Base-by-base conservation (phyloP, 2,113 vertebrate genomes). In the Brachirus orientalis region DNA sequence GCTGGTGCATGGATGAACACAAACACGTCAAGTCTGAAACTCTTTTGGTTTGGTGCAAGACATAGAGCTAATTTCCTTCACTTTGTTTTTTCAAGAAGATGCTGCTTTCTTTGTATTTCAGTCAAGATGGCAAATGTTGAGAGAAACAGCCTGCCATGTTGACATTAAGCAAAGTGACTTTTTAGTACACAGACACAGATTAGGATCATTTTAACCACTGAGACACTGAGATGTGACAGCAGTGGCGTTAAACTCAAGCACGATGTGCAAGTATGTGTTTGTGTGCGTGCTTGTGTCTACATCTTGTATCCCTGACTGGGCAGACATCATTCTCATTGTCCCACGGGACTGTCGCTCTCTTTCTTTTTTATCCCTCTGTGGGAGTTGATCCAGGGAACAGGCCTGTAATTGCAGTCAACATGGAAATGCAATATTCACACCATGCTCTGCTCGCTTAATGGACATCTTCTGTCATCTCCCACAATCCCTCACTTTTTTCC, bases 401-500 rank as follows among this genome's bases (percentile, higher is more conserved):
- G 64, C 62, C 76, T 79, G 60, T 86, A 82, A 89, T 80, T 79
- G 72, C 54, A 10, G 75, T 85, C 77, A 87, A 87, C 61, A 71
- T 22, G 47, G 78, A 86, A 86, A 84, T 77, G 77, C 80, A 80
- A 85, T 83, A 89, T 85, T 86, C 72, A 80, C 74, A 69, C 68
- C 70, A 83, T 4, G 53, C 65, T 73, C 55, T 0, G 20, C 57
- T 59, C 35, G 6, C 78, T 63, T 80, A 83, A 88, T 86, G 84
- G 86, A 85, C 64, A 79, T 72, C 81, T 88, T 80, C 74, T 90
- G 75, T 84, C 70, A 55, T 82, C 80, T 81, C 79, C 79, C 75
- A 40, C 74, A 71, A 79, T 68, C 58, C 33, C 79, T 72, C 58
- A 0, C 13, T 51, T 68, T 55, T 56, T 18, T 12, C 17, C 17